phyloP scores from a whole-genome alignment of 1,140 invertebrate species.

The Zaprionus gabonicus region DNA sequence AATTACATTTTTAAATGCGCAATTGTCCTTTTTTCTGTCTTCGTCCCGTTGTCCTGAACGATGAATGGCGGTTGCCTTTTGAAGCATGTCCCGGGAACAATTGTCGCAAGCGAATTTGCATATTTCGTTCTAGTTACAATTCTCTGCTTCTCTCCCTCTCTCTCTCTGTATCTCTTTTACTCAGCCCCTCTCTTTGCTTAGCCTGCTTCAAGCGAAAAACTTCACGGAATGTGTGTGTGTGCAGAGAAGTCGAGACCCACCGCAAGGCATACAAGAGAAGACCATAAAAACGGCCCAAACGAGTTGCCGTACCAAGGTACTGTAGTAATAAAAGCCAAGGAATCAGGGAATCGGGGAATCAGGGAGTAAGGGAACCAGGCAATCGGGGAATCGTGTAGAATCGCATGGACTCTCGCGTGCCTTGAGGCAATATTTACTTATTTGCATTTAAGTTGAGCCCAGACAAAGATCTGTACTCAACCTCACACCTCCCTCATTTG shows the following conservation, averaged over 20 bases:
- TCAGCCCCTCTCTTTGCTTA: conserved; percentile 32
- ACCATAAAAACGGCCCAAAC: conserved; percentile 64
- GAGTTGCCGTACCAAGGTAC: conserved; percentile 30
- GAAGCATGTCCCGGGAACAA: conserved; percentile 61
- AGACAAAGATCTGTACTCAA: conserved; percentile 28
- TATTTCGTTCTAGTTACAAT: conserved; percentile 66
- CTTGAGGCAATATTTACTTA: conserved; percentile 78
- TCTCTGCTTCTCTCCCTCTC: not conserved
- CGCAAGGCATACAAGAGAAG: conserved; percentile 61
- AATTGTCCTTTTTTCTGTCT: conserved; percentile 76
- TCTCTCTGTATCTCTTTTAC: not conserved
- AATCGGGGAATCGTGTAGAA: conserved; percentile 39
- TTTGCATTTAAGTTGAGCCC: conserved; percentile 44
- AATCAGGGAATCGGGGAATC: conserved; percentile 10
- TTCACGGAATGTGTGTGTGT: conserved; percentile 29
- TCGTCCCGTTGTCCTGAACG: conserved; percentile 29
- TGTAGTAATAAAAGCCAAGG: conserved; percentile 67
- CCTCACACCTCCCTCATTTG: conserved; percentile 46
- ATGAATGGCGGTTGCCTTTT: conserved; percentile 53
- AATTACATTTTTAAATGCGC: conserved; percentile 78
- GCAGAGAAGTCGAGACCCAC: conserved; percentile 54
- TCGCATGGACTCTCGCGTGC: conserved; percentile 69
- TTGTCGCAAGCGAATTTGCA: conserved; percentile 60
- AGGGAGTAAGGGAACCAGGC: not conserved
- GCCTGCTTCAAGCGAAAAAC: conserved; percentile 53